Conservation (phyloP, 2,113 vertebrate species). For the Psephotus haematonotus region DNA sequence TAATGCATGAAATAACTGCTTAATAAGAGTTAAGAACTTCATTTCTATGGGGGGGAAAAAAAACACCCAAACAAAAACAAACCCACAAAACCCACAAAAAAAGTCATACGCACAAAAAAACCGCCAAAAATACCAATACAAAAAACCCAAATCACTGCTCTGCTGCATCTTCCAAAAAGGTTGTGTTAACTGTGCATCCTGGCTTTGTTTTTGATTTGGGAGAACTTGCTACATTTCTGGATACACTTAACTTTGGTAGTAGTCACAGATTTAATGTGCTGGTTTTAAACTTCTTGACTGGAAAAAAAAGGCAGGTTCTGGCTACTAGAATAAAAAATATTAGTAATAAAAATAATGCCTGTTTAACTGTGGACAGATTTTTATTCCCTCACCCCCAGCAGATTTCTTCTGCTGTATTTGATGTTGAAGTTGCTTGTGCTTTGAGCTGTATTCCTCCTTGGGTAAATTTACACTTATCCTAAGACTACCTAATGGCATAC, state of each 20-base stretch:
- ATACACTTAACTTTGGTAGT: neutral
- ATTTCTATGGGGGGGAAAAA: neutral
- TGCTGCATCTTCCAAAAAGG: neutral
- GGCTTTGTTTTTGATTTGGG: neutral
- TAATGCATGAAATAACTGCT: neutral
- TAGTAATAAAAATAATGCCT: neutral
- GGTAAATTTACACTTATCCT: neutral
- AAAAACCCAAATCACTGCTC: neutral
- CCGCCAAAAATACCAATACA: neutral
- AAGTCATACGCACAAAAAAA: neutral
- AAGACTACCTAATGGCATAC: neutral
- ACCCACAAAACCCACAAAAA: neutral
- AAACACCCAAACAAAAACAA: too few relatives aligned
- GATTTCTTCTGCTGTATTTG: neutral
- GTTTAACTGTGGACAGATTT: neutral
- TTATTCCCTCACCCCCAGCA: neutral
- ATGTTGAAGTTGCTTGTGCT: neutral
- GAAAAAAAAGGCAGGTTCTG: neutral
- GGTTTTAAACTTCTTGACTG: neutral
- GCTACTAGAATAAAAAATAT: neutral
- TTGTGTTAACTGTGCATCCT: neutral
- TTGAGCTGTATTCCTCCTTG: neutral
- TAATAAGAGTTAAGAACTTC: neutral
- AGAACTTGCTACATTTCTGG: neutral
- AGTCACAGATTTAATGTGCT: neutral